Conservation (phyloP, 37 sponge, comb jelly and placozoan genomes). For the Mnemiopsis leidyi region DNA sequence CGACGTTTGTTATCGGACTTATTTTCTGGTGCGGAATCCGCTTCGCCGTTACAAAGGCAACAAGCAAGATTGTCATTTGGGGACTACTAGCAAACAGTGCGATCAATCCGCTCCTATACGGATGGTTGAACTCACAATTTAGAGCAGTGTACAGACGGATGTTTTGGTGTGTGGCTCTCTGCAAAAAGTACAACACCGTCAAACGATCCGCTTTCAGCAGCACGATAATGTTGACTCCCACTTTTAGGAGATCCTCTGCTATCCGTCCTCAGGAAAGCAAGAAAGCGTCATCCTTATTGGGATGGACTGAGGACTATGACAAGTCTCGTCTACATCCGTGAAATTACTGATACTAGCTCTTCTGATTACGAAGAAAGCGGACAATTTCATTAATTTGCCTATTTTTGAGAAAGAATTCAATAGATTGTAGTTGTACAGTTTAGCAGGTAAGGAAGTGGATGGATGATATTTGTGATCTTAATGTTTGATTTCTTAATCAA, state of each 20-base stretch:
- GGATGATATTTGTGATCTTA: too few relatives aligned
- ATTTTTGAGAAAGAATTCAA: too few relatives aligned
- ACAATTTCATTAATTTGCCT: too few relatives aligned
- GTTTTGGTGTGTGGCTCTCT: not conserved
- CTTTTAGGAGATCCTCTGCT: not conserved
- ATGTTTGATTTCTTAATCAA: too few relatives aligned
- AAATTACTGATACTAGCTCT: too few relatives aligned
- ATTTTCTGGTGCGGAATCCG: not conserved
- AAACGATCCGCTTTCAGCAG: not conserved
- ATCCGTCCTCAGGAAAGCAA: not conserved
- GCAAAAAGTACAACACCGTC: not conserved
- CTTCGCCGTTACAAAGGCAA: not conserved
- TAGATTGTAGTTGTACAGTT: too few relatives aligned
- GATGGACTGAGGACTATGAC: not conserved
- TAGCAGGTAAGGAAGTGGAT: too few relatives aligned
- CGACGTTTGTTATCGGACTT: constrained; percentile 40
- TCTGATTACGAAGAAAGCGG: too few relatives aligned
- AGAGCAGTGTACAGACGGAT: constrained; percentile 17
- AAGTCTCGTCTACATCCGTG: not conserved
- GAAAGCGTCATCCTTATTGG: not conserved
- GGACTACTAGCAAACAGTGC: constrained; percentile 3
- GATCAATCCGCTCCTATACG: constrained; percentile 44
- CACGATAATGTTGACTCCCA: not conserved
- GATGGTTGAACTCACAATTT: constrained; percentile 51
- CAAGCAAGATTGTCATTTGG: constrained; percentile 57